These are phyloP conservation scores for Verasper variegatus DNA, from an alignment of 2,113 vertebrate genomes.

Conservation along the genomic window DNA sequence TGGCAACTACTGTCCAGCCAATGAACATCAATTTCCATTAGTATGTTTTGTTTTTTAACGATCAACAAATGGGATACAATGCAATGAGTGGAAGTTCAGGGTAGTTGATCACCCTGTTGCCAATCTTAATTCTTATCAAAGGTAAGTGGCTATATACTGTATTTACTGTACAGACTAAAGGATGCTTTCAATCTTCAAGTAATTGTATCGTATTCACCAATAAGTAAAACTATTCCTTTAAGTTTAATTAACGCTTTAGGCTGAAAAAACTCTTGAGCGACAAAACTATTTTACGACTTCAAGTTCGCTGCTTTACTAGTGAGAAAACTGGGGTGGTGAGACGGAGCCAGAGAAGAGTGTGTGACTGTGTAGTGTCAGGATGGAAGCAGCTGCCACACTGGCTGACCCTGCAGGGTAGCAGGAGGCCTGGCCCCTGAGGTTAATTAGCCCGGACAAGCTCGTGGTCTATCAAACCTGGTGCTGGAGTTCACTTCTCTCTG, in stretches of 20 bases:
- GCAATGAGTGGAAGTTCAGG: too few relatives aligned
- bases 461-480: conserved; percentile 57
- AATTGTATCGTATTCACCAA: too few relatives aligned
- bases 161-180: not conserved
- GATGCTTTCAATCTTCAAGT: not conserved
- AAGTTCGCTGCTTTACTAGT: not conserved
- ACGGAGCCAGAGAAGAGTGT: conserved; percentile 6
- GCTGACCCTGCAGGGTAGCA: conserved; percentile 67
- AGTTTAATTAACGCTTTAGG: not conserved
- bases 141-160: not conserved
- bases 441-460: conserved; percentile 80
- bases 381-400: conserved; percentile 63
- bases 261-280: not conserved
- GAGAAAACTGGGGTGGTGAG: not conserved
- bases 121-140: not conserved
- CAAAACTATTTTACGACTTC: not conserved
- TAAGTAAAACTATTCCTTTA: too few relatives aligned
- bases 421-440: conserved; percentile 72
- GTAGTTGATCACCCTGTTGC: too few relatives aligned
- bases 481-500: conserved; percentile 59
- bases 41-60: not conserved
- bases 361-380: conserved; percentile 33
- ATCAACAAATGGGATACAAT: not conserved
- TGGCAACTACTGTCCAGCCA: not conserved
- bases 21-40: not conserved